Conservation (phyloP, 2,888 invertebrate species). For the Erebia ligea region DNA sequence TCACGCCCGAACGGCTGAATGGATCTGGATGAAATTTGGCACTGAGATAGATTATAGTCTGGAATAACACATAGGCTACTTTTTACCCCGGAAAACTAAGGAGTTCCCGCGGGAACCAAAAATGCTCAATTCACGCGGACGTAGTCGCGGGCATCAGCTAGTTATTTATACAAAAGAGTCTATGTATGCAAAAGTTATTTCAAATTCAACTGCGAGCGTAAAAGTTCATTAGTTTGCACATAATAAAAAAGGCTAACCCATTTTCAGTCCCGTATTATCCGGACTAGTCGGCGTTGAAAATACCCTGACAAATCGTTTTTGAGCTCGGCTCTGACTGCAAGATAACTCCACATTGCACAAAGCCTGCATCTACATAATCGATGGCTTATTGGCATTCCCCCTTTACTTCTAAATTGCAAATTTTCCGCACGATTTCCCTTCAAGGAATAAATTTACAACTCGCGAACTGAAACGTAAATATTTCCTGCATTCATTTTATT, state of each 20-base stretch:
- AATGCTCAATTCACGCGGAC: no score
- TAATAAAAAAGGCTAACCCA: slow-evolving; percentile 47
- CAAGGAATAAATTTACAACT: slow-evolving; percentile 77
- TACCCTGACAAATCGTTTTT: slow-evolving; percentile 73
- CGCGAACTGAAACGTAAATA: slow-evolving; percentile 68
- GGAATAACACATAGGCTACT: no score
- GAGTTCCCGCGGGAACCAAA: no score
- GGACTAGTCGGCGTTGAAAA: slow-evolving; percentile 59
- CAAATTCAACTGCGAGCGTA: slow-evolving; percentile 2
- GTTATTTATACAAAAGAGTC: background rate
- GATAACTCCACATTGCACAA: slow-evolving; percentile 77
- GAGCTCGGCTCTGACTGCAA: slow-evolving; percentile 68
- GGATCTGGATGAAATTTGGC: no score
- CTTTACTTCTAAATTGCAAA: slow-evolving; percentile 83
- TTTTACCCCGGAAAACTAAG: no score
- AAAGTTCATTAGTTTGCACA: slow-evolving; percentile 22
- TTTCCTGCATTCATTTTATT: slow-evolving; percentile 57
- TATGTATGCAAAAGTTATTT: background rate
- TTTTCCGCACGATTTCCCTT: slow-evolving; percentile 81
- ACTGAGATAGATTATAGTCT: no score
- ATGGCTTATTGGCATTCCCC: slow-evolving; percentile 81
- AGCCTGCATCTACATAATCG: slow-evolving; percentile 81
- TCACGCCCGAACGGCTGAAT: no score
- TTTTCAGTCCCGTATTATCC: slow-evolving; percentile 52
- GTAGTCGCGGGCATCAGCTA: no score